These are phyloP conservation scores for Anthoscopus minutus DNA, from an alignment of 2,113 vertebrate genomes.

Conservation along the genomic window DNA sequence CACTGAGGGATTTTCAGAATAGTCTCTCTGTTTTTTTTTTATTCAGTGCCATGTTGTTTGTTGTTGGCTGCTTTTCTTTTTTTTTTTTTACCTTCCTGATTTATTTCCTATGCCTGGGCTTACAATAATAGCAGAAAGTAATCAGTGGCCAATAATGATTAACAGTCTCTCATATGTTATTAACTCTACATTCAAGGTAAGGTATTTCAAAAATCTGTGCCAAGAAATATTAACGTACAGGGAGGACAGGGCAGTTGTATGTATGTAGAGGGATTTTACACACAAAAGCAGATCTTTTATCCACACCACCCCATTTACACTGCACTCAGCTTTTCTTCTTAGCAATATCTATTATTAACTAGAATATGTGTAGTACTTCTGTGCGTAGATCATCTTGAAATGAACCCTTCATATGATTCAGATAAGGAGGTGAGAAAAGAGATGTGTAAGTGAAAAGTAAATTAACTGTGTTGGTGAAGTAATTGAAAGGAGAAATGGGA, in stretches of 20 bases:
- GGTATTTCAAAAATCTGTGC: neutral
- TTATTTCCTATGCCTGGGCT: neutral
- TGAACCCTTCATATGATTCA: slow-evolving; percentile 21
- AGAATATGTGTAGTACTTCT: neutral
- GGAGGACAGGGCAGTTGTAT: neutral
- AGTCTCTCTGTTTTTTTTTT: neutral
- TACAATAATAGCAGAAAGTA: slow-evolving; percentile 29
- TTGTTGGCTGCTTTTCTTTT: neutral
- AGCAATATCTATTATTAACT: slow-evolving; percentile 41
- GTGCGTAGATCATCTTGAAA: slow-evolving; percentile 23
- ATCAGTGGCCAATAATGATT: slow-evolving; percentile 38
- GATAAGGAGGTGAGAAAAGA: neutral
- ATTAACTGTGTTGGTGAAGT: neutral
- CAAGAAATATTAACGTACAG: neutral
- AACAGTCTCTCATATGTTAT: neutral
- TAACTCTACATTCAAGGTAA: slow-evolving; percentile 33
- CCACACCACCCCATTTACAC: neutral
- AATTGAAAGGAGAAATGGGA: slow-evolving; percentile 2
- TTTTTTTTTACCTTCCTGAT: neutral
- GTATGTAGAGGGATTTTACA: neutral
- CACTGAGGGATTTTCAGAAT: neutral
- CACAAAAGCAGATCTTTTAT: neutral
- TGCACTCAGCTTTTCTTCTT: neutral
- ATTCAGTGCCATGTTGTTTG: slow-evolving; percentile 27
- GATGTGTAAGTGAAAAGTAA: neutral